Evolutionary conservation across 2,888 invertebrate genomes (phyloP).

Genomic region (Epinotia brunnichana): DNA sequence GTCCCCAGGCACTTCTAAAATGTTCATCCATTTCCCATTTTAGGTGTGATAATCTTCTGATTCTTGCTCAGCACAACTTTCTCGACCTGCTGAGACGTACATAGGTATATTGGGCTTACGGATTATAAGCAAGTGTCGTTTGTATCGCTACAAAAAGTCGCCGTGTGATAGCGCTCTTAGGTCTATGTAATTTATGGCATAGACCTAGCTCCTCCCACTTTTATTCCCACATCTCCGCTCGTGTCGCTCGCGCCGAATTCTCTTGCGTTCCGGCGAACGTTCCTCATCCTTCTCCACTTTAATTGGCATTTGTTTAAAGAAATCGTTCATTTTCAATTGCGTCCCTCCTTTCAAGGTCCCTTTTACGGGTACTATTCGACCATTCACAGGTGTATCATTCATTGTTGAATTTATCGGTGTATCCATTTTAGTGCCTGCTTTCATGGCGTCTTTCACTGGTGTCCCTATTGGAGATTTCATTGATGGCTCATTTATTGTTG

Average conservation of each 20-base stretch:
- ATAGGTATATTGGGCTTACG: too few relatives aligned
- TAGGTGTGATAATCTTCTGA: too few relatives aligned
- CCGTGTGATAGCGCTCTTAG: too few relatives aligned
- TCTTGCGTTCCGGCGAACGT: neutral
- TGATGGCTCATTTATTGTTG: neutral
- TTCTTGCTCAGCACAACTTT: too few relatives aligned
- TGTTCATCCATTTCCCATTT: too few relatives aligned
- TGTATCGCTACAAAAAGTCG: too few relatives aligned
- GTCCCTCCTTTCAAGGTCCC: neutral
- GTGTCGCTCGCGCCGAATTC: neutral
- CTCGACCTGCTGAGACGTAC: too few relatives aligned
- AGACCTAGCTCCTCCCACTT: neutral
- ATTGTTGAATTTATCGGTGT: too few relatives aligned
- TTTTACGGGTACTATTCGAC: neutral
- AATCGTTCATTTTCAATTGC: slow-evolving; percentile 10
- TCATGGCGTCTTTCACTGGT: neutral
- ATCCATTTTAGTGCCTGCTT: neutral
- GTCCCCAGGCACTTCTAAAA: too few relatives aligned
- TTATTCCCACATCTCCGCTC: neutral
- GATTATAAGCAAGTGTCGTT: too few relatives aligned
- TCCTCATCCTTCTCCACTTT: neutral
- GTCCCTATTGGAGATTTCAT: neutral
- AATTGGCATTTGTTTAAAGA: neutral
- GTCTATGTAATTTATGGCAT: too few relatives aligned
- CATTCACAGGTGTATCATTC: too few relatives aligned